Base-by-base conservation (phyloP, 2,888 invertebrate genomes). In the Gnatocerus cornutus region DNA sequence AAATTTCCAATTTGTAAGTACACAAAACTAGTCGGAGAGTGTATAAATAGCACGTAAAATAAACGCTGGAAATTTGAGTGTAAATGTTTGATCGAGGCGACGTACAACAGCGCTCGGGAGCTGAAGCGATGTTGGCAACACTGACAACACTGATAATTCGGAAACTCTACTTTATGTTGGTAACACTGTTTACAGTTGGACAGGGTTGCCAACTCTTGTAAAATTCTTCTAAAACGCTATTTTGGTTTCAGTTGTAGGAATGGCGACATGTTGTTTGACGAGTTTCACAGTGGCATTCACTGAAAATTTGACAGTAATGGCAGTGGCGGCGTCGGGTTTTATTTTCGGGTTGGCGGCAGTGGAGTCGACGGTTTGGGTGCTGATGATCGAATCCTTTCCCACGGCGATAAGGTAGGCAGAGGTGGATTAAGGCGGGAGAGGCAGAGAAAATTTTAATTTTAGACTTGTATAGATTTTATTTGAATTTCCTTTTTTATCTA, bases 341-440 rank as follows among this genome's bases (percentile, higher is more conserved):
- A 30, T 67, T 27, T 50, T 56, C 14, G 68, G 69, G 13, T 68
- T 68, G 48, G 50, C 62, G 30, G 30, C 68, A 2, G 53, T 67
- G 5, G 71, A 69, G 41, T 71, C 74, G 12, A 67, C 73, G 7
- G 8, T 77, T 6, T 71, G 73, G n/a, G 68, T 80, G 12, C 55
- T 80, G 4, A 74, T 71, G 43, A 72, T 79, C 27, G 80, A 80
- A 68, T 58, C 69, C 0, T 80, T 73, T 63, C 80, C 80, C 7
- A 80, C 80, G 33, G 78, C 74, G 29, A 39, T 79, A 29, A 78
- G 79, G 79, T 78, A 61, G 39, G 8, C 14, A 21, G 12, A 55
- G 33, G 45, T 41, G n/a, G 33, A 7, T n/a, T 33, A 41, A n/a
- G n/a, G n/a, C n/a, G n/a, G n/a, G n/a, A n/a, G n/a, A n/a, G n/a